These are phyloP conservation scores for Achroia grisella DNA, from an alignment of 1,140 invertebrate species.

Conservation along the genomic window DNA sequence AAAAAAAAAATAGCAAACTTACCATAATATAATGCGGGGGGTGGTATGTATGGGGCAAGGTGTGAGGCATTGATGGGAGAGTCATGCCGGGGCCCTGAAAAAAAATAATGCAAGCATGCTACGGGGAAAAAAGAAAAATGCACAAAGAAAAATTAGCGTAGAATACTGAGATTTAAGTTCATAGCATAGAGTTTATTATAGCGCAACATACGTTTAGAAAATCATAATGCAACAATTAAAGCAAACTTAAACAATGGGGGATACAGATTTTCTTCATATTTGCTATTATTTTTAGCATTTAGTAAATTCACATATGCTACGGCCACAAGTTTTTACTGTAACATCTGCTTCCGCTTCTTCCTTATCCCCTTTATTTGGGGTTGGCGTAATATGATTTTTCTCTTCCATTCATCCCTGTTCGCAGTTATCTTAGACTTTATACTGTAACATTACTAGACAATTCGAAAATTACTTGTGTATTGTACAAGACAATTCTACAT, in stretches of 20 bases:
- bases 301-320: too few relatives aligned
- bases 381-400: too few relatives aligned
- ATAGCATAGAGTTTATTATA: slow-evolving; percentile 16
- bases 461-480: too few relatives aligned
- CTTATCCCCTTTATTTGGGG: too few relatives aligned
- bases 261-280: neutral
- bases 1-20: slow-evolving; percentile 49
- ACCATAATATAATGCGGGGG: slow-evolving; percentile 68
- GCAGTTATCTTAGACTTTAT: too few relatives aligned
- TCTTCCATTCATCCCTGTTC: too few relatives aligned
- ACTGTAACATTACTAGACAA: too few relatives aligned
- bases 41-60: slow-evolving; percentile 68
- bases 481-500: too few relatives aligned
- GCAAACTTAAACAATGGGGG: slow-evolving; percentile 2
- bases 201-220: slow-evolving; percentile 7
- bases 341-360: too few relatives aligned
- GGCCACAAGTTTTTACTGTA: too few relatives aligned
- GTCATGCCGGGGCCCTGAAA: slow-evolving; percentile 66
- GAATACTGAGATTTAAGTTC: slow-evolving; percentile 16
- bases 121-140: slow-evolving; percentile 38
- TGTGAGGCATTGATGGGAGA: slow-evolving; percentile 62
- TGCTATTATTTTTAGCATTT: too few relatives aligned
- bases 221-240: slow-evolving; percentile 22
- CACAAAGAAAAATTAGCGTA: slow-evolving; percentile 15
- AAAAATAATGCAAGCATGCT: slow-evolving; percentile 65